A percentile compares a stretch with the other conserved stretches of the same genome.
phyloP scores from a whole-genome alignment of 2,888 invertebrate species.

The Tholera decimalis region DNA sequence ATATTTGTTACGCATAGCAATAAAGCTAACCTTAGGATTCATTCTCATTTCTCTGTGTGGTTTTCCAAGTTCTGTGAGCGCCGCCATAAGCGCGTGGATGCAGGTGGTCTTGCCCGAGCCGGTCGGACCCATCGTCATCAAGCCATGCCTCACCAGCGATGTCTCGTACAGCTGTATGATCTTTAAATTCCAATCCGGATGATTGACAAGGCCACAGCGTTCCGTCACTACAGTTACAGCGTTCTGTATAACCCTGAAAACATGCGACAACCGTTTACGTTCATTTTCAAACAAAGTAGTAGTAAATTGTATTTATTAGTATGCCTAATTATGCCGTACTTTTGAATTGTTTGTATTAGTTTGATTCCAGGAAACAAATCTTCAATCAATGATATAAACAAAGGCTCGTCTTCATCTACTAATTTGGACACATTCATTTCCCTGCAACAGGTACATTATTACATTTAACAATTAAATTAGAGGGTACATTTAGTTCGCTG shows the following conservation, averaged over 20 bases:
- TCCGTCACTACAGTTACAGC: constrained; percentile 93
- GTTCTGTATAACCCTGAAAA: constrained; percentile 94
- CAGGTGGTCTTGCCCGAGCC: constrained; percentile 97
- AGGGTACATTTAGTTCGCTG: background rate
- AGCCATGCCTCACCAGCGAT: constrained; percentile 96
- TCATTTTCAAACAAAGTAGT: background rate
- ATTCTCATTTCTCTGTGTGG: constrained; percentile 97
- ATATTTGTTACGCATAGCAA: background rate
- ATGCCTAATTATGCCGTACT: constrained; percentile 64
- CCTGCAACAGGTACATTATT: constrained; percentile 78
- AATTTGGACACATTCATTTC: constrained; percentile 98
- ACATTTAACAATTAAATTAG: background rate
- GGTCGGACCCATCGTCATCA: constrained; percentile 97
- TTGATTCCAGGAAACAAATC: constrained; percentile 97
- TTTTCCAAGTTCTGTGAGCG: constrained; percentile 94
- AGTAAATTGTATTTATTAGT: background rate
- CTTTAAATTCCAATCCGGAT: constrained; percentile 97
- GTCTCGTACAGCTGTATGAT: constrained; percentile 96
- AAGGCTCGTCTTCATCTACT: constrained; percentile 97
- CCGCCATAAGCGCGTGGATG: constrained; percentile 94
- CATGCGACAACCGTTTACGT: background rate
- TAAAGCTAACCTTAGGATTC: constrained; percentile 96
- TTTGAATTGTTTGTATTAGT: constrained; percentile 92
- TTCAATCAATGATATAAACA: constrained; percentile 96
- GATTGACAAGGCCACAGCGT: constrained; percentile 94